Conservation (phyloP, 2,797 vertebrate genomes). For the Buceros bicornis region DNA sequence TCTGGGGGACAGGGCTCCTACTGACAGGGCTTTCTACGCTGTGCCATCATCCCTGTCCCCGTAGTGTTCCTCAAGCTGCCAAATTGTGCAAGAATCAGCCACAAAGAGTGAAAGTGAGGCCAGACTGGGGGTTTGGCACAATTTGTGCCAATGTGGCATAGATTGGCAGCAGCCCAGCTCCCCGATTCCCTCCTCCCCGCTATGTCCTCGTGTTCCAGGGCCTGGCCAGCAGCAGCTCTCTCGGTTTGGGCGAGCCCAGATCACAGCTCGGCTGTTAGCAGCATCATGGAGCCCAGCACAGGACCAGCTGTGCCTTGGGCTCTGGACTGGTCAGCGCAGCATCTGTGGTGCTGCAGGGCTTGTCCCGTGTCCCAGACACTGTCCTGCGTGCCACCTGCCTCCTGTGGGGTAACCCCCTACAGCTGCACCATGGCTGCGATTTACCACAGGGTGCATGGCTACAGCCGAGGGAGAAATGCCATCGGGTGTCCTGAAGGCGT, state of each 20-base stretch:
- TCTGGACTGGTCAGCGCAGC: neutral
- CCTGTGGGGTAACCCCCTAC: fast-evolving
- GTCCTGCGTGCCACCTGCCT: fast-evolving
- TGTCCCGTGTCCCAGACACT: fast-evolving
- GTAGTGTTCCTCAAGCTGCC: neutral
- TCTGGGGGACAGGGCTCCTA: neutral
- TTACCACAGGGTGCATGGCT: fast-evolving
- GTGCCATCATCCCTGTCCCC: neutral
- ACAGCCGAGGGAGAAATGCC: fast-evolving
- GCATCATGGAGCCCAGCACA: neutral
- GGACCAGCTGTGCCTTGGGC: neutral
- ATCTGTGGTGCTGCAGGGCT: fast-evolving
- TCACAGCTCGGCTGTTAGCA: neutral
- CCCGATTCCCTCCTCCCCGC: fast-evolving
- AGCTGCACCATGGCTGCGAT: neutral
- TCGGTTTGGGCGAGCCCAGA: neutral
- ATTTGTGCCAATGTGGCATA: neutral
- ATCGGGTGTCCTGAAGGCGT: fast-evolving
- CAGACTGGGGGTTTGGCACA: neutral
- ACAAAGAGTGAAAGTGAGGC: neutral
- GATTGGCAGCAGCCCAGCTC: neutral
- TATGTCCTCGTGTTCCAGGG: neutral
- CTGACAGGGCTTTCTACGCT: neutral
- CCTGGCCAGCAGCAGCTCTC: neutral
- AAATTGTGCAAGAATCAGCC: neutral